Evolutionary conservation across 1,140 invertebrate species (phyloP).

Genomic region (Apis cerana): DNA sequence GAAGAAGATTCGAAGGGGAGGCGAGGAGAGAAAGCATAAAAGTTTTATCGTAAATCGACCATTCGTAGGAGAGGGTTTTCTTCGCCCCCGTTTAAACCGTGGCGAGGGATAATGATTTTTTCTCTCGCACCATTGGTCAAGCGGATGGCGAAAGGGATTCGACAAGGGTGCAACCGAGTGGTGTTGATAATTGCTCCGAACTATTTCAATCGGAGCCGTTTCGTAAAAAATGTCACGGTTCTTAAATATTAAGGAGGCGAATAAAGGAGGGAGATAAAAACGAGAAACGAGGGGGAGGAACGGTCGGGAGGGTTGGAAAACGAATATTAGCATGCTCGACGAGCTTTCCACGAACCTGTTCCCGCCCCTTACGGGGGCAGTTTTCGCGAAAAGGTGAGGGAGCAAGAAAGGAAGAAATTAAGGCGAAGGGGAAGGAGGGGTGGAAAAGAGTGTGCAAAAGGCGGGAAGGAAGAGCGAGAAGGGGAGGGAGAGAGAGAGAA

Average conservation of each 20-base stretch:
- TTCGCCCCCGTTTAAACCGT: constrained; percentile 5
- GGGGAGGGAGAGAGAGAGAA: constrained; percentile 27
- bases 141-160: constrained; percentile 21
- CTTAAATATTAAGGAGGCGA: constrained; percentile 25
- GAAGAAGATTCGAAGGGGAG: not conserved
- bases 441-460: not conserved
- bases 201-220: constrained; percentile 74
- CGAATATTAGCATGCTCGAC: constrained; percentile 75
- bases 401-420: constrained; percentile 38
- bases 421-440: not conserved
- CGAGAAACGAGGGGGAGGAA: not conserved
- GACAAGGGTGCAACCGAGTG: constrained; percentile 60
- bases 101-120: constrained; percentile 57
- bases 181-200: constrained; percentile 74
- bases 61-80: constrained; percentile 20
- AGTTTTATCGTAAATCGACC: constrained; percentile 45
- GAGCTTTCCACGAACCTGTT: constrained; percentile 63
- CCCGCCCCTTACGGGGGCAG: constrained; percentile 35
- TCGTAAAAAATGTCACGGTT: constrained; percentile 69
- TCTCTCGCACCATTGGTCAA: constrained; percentile 68
- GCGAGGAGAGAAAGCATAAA: constrained; percentile 36
- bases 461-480: not conserved
- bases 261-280: not conserved
- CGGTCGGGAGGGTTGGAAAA: constrained; percentile 54
- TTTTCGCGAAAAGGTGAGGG: constrained; percentile 32